Conservation (phyloP, 2,797 vertebrate genomes). For the Alca torda region DNA sequence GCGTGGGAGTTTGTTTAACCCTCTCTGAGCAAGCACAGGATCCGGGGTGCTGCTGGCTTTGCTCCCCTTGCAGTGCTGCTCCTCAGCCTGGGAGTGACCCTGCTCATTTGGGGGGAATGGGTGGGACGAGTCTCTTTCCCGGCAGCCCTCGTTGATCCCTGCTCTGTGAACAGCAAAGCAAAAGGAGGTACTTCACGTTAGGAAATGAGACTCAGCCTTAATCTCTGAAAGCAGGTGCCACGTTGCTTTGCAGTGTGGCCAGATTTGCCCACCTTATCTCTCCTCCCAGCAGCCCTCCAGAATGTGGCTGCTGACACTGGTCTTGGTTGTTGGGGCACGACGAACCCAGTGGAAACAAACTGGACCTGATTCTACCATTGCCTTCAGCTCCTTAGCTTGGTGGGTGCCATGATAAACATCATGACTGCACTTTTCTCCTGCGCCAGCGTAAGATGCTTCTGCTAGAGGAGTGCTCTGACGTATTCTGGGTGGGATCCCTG, state of each 20-base stretch:
- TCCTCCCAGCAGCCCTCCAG: not conserved
- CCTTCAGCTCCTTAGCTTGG: not conserved
- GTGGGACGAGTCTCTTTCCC: not conserved
- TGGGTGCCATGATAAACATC: not conserved
- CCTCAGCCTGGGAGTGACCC: not conserved
- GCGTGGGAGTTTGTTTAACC: not conserved
- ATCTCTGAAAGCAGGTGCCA: not conserved
- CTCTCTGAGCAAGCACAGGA: not conserved
- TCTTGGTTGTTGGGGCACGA: not conserved
- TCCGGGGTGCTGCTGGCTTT: not conserved
- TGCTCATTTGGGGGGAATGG: not conserved
- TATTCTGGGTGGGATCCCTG: not conserved
- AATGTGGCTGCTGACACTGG: not conserved
- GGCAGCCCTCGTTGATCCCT: not conserved
- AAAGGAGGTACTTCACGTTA: not conserved
- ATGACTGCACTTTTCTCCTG: not conserved
- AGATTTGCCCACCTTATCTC: not conserved
- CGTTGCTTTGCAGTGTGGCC: not conserved
- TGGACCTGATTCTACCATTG: not conserved
- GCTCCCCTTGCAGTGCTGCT: not conserved
- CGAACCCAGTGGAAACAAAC: not conserved
- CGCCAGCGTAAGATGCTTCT: not conserved
- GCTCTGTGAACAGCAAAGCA: not conserved
- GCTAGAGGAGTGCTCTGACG: not conserved
- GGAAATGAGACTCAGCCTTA: not conserved